Conservation (phyloP, 1,140 invertebrate species). For the Brachionus asplanchnoidis region DNA sequence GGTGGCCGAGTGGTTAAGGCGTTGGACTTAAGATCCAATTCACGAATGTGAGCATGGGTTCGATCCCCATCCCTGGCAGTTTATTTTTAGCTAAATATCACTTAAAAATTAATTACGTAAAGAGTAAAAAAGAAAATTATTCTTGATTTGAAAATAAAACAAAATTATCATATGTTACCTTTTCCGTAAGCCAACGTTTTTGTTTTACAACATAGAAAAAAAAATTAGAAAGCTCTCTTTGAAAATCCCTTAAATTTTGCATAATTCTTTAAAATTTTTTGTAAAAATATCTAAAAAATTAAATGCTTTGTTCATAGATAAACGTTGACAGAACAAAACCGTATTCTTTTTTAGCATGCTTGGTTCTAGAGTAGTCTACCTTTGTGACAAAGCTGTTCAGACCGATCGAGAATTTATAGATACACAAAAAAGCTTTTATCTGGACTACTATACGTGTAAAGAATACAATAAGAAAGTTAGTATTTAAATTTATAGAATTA, state of each 20-base stretch:
- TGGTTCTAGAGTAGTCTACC: neutral
- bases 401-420: neutral
- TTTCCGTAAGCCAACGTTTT: neutral
- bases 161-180: conserved; percentile 14
- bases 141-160: neutral
- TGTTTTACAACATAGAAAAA: neutral
- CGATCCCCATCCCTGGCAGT: conserved; percentile 2
- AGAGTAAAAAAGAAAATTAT: neutral
- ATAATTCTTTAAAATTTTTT: neutral
- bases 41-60: conserved; percentile 4
- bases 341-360: neutral
- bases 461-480: conserved; percentile 23
- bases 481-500: neutral
- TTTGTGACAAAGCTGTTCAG: neutral
- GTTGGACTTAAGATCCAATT: conserved; percentile 12
- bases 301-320: neutral
- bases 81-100: neutral
- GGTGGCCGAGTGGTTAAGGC: conserved; percentile 6
- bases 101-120: neutral
- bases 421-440: neutral
- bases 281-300: neutral
- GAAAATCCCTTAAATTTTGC: neutral
- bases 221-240: neutral
- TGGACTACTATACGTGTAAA: neutral
- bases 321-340: neutral